Conservation (phyloP, 2,113 vertebrate species). For the Perca flavescens region DNA sequence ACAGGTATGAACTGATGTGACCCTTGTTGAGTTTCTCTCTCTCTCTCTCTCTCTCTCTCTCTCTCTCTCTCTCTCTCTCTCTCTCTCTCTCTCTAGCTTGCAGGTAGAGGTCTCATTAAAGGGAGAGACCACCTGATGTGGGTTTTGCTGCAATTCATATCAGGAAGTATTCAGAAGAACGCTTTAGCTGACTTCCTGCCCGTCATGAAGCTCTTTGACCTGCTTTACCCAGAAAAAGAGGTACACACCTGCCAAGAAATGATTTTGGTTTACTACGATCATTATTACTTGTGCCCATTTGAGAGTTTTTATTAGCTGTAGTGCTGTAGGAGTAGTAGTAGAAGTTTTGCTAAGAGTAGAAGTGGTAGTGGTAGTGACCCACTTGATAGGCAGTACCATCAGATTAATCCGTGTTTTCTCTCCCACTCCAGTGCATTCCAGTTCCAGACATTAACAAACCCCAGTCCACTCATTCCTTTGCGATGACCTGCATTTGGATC, state of each 20-base stretch:
- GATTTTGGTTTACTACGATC: background rate
- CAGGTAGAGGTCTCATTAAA: conserved; percentile 98
- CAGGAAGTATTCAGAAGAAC: conserved; percentile 99
- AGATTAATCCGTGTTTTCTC: background rate
- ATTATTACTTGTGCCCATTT: background rate
- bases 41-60: background rate
- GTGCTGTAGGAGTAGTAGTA: background rate
- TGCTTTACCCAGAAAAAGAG: conserved; percentile 98
- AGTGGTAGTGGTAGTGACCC: background rate
- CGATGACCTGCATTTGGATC: conserved; percentile 99
- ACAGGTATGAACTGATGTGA: background rate
- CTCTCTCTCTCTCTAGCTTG: conserved; percentile 87
- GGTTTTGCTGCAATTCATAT: conserved; percentile 98
- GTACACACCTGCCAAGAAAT: conserved; percentile 72
- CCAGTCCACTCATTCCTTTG: conserved; percentile 98
- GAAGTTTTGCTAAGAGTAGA: background rate
- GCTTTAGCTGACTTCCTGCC: conserved; percentile 96
- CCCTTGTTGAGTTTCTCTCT: background rate
- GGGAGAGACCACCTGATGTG: conserved; percentile 99
- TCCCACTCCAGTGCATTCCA: conserved; percentile 90
- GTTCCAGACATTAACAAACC: conserved; percentile 99
- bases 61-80: background rate
- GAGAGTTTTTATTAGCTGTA: background rate
- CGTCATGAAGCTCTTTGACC: conserved; percentile 99
- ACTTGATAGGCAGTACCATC: background rate